These are phyloP conservation scores for Dorcus hopei DNA, from an alignment of 2,888 invertebrate genomes.

Conservation along the genomic window DNA sequence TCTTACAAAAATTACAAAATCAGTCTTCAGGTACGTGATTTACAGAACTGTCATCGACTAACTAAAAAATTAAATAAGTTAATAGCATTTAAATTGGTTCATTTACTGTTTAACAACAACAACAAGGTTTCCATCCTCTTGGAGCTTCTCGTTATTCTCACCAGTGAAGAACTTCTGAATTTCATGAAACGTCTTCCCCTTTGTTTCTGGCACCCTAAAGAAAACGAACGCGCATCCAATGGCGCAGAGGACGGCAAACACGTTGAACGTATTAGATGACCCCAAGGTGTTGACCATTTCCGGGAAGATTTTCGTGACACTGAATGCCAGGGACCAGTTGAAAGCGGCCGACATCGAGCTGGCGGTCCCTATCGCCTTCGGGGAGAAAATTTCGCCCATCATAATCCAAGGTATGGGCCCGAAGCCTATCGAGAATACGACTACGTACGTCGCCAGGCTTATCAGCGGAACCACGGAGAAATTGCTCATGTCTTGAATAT, in stretches of 20 bases:
- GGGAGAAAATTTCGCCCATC: conserved; percentile 64
- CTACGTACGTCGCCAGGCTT: conserved; percentile 31
- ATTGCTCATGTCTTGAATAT: conserved; percentile 28
- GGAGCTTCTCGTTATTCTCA: neutral
- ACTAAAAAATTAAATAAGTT: too few relatives aligned
- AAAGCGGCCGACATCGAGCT: conserved; percentile 65
- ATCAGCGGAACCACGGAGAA: conserved; percentile 31
- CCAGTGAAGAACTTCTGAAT: conserved; percentile 36
- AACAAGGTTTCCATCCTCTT: too few relatives aligned
- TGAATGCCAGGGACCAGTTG: conserved; percentile 69
- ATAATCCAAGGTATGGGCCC: conserved; percentile 74
- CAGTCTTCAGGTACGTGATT: too few relatives aligned
- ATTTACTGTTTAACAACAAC: too few relatives aligned
- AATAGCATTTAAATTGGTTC: too few relatives aligned
- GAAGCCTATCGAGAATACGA: conserved; percentile 61
- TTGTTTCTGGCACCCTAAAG: conserved; percentile 67
- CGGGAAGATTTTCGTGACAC: conserved; percentile 61
- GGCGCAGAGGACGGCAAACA: conserved; percentile 61
- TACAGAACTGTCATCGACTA: too few relatives aligned
- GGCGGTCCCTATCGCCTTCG: conserved; percentile 59
- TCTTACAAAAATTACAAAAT: too few relatives aligned
- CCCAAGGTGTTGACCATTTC: conserved; percentile 56
- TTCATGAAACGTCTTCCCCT: conserved; percentile 56
- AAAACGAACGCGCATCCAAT: conserved; percentile 62
- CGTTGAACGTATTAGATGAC: conserved; percentile 63